phyloP scores from a whole-genome alignment of 2,888 invertebrate species.

The Acanthoscelides obtectus region DNA sequence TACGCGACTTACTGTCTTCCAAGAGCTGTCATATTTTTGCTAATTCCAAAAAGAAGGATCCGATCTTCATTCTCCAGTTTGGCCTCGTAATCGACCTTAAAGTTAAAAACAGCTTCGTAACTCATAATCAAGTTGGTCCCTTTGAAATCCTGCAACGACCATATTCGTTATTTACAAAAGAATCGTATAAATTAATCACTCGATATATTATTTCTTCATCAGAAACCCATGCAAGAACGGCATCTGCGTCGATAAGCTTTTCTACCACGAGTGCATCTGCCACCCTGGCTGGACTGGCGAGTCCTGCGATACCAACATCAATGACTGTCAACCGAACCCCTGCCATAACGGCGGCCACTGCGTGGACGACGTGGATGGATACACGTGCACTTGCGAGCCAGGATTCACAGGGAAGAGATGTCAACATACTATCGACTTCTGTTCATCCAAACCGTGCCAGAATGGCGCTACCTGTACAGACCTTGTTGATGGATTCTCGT shows the following conservation, averaged over 20 bases:
- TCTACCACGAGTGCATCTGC: constrained; percentile 83
- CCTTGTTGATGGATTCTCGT: constrained; percentile 83
- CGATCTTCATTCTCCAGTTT: no score
- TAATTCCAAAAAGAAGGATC: no score
- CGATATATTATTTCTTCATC: no score
- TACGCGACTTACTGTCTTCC: no score
- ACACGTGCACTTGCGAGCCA: constrained; percentile 84
- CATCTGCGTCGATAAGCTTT: constrained; percentile 85
- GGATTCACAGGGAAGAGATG: constrained; percentile 91
- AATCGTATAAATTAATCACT: no score
- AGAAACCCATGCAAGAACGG: constrained; percentile 91
- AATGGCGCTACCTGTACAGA: constrained; percentile 88
- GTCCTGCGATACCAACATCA: constrained; percentile 84
- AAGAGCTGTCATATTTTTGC: no score
- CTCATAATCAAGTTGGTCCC: no score
- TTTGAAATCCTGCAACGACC: no score
- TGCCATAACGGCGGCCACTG: constrained; percentile 93
- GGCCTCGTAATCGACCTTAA: no score
- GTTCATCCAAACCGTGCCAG: constrained; percentile 83
- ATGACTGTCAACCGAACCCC: constrained; percentile 84
- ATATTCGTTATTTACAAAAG: no score
- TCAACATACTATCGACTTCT: constrained; percentile 80
- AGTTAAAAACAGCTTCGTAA: no score
- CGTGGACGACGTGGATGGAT: constrained; percentile 79
- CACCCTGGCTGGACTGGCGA: constrained; percentile 87